These are phyloP conservation scores for Diploptera punctata DNA, from an alignment of 2,888 invertebrate genomes.

Conservation along the genomic window DNA sequence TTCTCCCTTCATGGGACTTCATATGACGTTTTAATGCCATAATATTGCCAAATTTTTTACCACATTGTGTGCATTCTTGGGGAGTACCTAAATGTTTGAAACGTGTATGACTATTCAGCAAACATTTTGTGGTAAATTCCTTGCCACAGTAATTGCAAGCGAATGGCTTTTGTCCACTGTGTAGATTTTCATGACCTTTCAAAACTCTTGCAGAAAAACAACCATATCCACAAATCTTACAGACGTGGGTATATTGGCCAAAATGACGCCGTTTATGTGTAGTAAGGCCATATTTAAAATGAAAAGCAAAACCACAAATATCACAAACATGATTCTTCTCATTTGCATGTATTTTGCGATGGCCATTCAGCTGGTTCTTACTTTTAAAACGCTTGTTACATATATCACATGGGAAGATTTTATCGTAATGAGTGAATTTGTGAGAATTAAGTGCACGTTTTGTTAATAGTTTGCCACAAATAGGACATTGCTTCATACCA, in stretches of 20 bases:
- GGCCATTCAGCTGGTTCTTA: conserved; percentile 40
- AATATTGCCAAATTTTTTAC: neutral
- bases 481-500: no score
- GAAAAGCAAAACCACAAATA: conserved; percentile 49
- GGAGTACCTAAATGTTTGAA: no score
- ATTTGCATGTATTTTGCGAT: conserved; percentile 59
- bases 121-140: conserved; percentile 19
- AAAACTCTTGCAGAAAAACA: conserved; percentile 46
- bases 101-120: no score
- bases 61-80: no score
- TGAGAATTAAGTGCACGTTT: no score
- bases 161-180: conserved; percentile 32
- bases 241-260: conserved; percentile 43
- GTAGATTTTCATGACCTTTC: conserved; percentile 54
- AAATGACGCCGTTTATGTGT: conserved; percentile 51
- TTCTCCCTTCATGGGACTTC: no score
- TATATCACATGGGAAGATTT: no score
- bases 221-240: conserved; percentile 22
- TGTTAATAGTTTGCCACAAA: no score
- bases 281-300: conserved; percentile 56
- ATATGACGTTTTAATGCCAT: neutral
- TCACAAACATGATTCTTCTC: conserved; percentile 50
- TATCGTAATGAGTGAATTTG: no score
- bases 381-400: conserved; percentile 60
- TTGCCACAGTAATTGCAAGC: conserved; percentile 34